Evolutionary conservation across 2,797 vertebrate species (phyloP).

Genomic region (Ptychadena robeensis): DNA sequence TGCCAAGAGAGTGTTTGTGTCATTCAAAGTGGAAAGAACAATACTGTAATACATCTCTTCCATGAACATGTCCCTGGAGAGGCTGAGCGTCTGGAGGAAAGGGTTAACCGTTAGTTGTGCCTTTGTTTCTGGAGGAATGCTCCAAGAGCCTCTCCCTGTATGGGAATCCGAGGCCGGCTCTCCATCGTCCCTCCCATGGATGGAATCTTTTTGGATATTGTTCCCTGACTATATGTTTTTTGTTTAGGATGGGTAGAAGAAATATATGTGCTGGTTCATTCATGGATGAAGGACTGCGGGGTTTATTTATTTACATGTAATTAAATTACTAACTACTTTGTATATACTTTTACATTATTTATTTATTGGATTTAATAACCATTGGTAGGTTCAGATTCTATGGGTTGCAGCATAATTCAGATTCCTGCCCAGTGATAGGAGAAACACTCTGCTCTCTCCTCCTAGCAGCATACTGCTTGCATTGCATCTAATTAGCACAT

Average conservation of each 20-base stretch:
- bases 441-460: too few species aligned
- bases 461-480: too few species aligned
- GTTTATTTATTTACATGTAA: neutral
- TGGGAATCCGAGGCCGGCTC: slow-evolving; percentile 51
- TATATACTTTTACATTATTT: neutral
- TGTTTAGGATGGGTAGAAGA: slow-evolving; percentile 21
- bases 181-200: slow-evolving; percentile 36
- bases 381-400: too few species aligned
- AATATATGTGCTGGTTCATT: neutral
- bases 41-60: neutral
- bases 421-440: too few species aligned
- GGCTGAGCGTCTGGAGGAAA: neutral
- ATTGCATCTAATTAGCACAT: too few species aligned
- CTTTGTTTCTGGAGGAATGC: slow-evolving; percentile 60
- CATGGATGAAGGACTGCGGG: neutral
- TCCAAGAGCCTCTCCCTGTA: slow-evolving; percentile 56
- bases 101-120: slow-evolving; percentile 48
- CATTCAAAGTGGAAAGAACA: neutral
- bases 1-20: neutral
- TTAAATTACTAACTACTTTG: neutral
- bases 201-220: slow-evolving; percentile 28
- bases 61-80: neutral
- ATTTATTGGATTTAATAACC: too few species aligned
- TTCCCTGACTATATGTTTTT: slow-evolving; percentile 10
- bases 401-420: too few species aligned